Evolutionary conservation across 2,113 vertebrate genomes (phyloP).

Genomic region (Tragelaphus strepsiceros): DNA sequence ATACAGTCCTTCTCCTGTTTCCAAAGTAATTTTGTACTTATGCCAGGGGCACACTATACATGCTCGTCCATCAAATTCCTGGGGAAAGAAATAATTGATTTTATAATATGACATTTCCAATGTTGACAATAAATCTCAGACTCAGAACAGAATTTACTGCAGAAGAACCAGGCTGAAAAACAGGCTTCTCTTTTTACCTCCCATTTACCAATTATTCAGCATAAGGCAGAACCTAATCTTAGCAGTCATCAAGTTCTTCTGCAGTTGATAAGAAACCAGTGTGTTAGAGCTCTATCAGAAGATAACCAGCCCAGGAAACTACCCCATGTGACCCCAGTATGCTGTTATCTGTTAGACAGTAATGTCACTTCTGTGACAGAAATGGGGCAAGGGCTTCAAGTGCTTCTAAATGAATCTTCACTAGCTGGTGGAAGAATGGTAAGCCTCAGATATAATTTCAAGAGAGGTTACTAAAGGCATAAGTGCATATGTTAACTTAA

Average conservation of each 20-base stretch:
- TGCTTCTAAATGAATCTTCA: neutral
- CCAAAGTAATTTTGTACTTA: conserved; percentile 91
- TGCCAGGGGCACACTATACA: conserved; percentile 96
- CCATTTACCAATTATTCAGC: neutral
- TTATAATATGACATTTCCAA: neutral
- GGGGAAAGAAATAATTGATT: conserved; percentile 31
- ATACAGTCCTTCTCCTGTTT: conserved; percentile 90
- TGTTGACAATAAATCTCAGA: neutral
- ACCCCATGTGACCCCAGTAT: neutral
- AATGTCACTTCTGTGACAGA: conserved; percentile 14
- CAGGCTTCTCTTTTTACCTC: neutral
- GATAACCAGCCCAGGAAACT: neutral
- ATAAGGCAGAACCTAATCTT: neutral
- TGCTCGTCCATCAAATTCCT: conserved; percentile 88
- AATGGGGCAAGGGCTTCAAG: neutral
- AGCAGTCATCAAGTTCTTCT: neutral
- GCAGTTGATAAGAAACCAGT: neutral
- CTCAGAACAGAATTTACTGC: neutral
- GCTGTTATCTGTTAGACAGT: neutral
- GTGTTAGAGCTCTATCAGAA: neutral
- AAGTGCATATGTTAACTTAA: neutral
- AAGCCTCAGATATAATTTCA: neutral
- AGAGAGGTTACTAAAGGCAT: neutral
- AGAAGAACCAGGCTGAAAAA: neutral
- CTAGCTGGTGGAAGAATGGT: neutral